Base-by-base conservation (phyloP, 2,113 vertebrate genomes). In the Pseudopipra pipra region DNA sequence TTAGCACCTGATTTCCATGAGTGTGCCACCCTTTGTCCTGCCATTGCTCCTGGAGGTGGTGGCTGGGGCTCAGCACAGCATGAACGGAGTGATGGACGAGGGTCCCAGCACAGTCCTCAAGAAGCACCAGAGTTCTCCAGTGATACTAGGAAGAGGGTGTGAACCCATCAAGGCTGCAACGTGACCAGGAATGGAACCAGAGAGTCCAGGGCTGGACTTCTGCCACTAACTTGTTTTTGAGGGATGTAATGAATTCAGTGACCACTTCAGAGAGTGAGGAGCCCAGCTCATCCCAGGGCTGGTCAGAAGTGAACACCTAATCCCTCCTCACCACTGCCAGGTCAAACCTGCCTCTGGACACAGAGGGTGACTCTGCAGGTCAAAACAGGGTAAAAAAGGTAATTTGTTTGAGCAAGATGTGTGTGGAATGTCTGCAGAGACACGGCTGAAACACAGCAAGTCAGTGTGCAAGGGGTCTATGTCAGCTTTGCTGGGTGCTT, bases 381-480 rank as follows among this genome's bases (percentile, higher is more conserved):
- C 31, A 87, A 90, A 83, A 18, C 37, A 52, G 14, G n/a, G 47
- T n/a, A 15, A 83, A 85, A 79, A 46, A 21, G 35, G 55, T 35
- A 41, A 44, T 78, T 43, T 51, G 47, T 25, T 39, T 79, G 85
- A 87, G 49, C 41, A 70, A 82, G 62, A 37, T n/a, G 33, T 28
- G 12, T 1, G 1, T 22, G 35, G 65, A 75, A 35, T 23, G 23
- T 39, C 66, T 87, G 77, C 27, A 71, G 77, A 56, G 54, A 33
- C 2, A 0, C 0, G 2, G 59, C 46, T 62, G 51, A 70, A 49
- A 33, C 0, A 0, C 72, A 37, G 43, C 0, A 1, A 31, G 30
- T 47, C 27, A 5, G 2, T 1, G 27, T 14, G 14, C 12, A 3
- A 37, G 43, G 62, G 49, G 8, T 21, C 25, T 13, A 0, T 0